Base-by-base conservation (phyloP, 2,888 invertebrate species). In the Orchestes rusci region DNA sequence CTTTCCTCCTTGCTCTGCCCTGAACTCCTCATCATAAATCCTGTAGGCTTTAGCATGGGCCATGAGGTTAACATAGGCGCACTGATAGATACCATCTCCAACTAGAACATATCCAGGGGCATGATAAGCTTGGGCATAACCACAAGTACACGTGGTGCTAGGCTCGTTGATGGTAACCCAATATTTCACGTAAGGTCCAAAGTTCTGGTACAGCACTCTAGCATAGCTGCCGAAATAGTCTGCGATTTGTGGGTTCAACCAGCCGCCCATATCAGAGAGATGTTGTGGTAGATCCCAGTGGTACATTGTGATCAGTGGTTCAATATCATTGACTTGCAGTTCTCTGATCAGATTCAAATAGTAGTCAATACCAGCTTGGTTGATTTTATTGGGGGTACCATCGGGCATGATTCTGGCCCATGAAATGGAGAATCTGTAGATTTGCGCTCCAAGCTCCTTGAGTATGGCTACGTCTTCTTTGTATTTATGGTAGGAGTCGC, bases 11-110 rank as follows among this genome's bases (percentile, higher is more conserved):
- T 79, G 79, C 2, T 51, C 56, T 0, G 69, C 53, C 45, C 74
- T 70, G 63, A 76, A 83, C n/a, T 73, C 70, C 3, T 73, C 65
- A 36, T 80, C 71, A 59, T 82, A 84, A 16, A 81, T 60, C 43
- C 75, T 73, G 63, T 78, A 85, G 0, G 76, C 74, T 55, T 72
- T 75, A 2, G 80, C 81, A 57, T 86, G 85, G 1, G 84, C 76
- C 53, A 77, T 72, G 8, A 85, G 65, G 32, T 80, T 63, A 36
- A 75, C 77, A 56, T 82, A 78, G 39, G 75, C 76, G 57, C 80
- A 81, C 23, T 76, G 59, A 61, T 85, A 84, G 53, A 51, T 29
- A 18, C 48, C 51, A 16, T 48, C 51, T 1, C 36, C 47, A 16
- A 37, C 16, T 4, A 48, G 42, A 17, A 12, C 10, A 19, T 39